A percentile compares a stretch with the other conserved stretches of the same genome.
Evolutionary conservation across 2,888 invertebrate species (phyloP).

Genomic region (Dioctria rufipes): DNA sequence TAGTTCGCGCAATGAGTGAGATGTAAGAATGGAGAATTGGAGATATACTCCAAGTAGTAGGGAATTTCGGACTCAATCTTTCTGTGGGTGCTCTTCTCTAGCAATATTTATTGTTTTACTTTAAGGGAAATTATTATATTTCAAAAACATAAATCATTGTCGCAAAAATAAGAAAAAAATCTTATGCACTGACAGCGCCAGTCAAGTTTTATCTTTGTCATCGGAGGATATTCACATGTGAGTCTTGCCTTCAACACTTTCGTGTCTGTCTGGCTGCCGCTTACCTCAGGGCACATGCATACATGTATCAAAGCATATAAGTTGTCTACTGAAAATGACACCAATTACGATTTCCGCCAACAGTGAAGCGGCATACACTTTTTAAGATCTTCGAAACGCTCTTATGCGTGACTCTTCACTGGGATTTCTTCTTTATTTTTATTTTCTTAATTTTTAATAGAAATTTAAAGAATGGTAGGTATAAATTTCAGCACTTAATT

Average conservation of each 20-base stretch:
- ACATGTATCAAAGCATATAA: constrained; percentile 33
- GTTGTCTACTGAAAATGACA: constrained; percentile 56
- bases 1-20: constrained; percentile 44
- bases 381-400: no score
- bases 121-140: constrained; percentile 23
- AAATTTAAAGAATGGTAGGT: no score
- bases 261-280: constrained; percentile 3
- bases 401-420: no score
- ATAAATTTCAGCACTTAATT: no score
- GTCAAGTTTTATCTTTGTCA: constrained; percentile 18
- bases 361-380: no score
- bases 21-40: constrained; percentile 51
- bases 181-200: background rate
- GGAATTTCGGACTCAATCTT: constrained; percentile 53
- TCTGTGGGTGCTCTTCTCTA: constrained; percentile 53
- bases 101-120: background rate
- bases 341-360: constrained; percentile 57
- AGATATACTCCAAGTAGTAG: constrained; percentile 52
- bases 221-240: constrained; percentile 22
- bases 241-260: constrained; percentile 34
- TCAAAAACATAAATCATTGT: constrained; percentile 28
- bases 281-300: constrained; percentile 9
- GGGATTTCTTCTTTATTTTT: no score
- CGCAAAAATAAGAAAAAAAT: constrained; percentile 10
- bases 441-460: no score